Evolutionary conservation across 2,113 vertebrate species (phyloP).

Genomic region (Cebus imitator): DNA sequence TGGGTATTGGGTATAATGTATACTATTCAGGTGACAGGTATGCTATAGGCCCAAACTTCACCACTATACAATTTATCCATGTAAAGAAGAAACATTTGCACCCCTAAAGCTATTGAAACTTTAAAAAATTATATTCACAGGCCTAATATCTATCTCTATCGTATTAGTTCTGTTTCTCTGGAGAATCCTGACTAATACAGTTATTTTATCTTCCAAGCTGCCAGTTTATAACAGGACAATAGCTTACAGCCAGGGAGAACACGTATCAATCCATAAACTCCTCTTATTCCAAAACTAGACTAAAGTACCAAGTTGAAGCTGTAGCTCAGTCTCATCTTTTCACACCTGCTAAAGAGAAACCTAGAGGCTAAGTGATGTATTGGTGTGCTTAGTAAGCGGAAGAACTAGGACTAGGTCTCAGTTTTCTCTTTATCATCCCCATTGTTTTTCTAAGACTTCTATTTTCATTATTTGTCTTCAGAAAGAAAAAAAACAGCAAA

Average conservation of each 20-base stretch:
- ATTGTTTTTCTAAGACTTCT: neutral
- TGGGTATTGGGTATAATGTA: too few species aligned
- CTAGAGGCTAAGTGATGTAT: neutral
- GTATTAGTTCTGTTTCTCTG: neutral
- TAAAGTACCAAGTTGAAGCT: neutral
- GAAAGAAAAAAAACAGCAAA: neutral
- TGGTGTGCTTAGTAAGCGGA: neutral
- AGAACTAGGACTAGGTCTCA: neutral
- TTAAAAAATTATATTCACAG: too few species aligned
- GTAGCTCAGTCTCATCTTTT: neutral
- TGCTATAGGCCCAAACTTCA: too few species aligned
- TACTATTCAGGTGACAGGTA: too few species aligned
- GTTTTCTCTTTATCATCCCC: neutral
- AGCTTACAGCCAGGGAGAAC: neutral
- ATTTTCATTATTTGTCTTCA: neutral
- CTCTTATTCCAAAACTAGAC: neutral
- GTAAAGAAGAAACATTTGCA: too few species aligned
- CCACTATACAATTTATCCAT: too few species aligned
- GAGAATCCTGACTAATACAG: neutral
- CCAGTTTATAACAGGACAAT: neutral
- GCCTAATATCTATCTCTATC: neutral
- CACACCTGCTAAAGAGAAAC: neutral
- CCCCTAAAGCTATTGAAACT: too few species aligned
- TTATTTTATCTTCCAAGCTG: neutral
- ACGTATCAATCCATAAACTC: neutral